Evolutionary conservation across 2,797 vertebrate genomes (phyloP).

Genomic region (Gadopsis marmoratus): DNA sequence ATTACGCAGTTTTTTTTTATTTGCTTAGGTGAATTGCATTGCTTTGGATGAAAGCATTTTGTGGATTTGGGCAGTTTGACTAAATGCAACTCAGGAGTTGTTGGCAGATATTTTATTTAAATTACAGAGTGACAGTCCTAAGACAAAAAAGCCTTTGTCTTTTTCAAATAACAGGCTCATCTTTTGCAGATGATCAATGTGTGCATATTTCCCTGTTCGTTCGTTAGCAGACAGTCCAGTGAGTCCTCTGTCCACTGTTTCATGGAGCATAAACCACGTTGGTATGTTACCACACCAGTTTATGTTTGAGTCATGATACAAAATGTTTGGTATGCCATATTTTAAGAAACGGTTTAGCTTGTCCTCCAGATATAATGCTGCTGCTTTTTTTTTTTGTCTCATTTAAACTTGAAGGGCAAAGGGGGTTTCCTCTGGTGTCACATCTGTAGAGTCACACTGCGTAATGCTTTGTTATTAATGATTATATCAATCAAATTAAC

Average conservation of each 20-base stretch:
- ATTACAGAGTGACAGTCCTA: not conserved
- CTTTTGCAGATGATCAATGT: not conserved
- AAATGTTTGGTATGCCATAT: not conserved
- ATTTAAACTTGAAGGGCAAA: not conserved
- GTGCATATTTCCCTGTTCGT: not conserved
- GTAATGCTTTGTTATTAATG: not conserved
- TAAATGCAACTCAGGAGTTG: not conserved
- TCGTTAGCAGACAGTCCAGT: not conserved
- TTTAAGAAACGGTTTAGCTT: not conserved
- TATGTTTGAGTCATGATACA: not conserved
- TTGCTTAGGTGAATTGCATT: not conserved
- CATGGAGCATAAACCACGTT: not conserved
- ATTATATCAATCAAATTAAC: not conserved
- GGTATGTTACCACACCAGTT: not conserved
- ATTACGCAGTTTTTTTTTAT: not conserved
- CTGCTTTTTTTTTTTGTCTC: not conserved
- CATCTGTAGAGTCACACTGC: not conserved
- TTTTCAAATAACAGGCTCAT: not conserved
- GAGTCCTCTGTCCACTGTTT: not conserved
- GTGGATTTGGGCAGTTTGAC: not conserved
- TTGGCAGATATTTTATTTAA: not conserved
- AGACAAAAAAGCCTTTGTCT: not conserved
- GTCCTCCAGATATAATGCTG: not conserved
- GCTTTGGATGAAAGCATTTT: not conserved
- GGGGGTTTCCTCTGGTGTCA: not conserved